phyloP scores from a whole-genome alignment of 2,888 invertebrate species.

The Coleophora deauratella region DNA sequence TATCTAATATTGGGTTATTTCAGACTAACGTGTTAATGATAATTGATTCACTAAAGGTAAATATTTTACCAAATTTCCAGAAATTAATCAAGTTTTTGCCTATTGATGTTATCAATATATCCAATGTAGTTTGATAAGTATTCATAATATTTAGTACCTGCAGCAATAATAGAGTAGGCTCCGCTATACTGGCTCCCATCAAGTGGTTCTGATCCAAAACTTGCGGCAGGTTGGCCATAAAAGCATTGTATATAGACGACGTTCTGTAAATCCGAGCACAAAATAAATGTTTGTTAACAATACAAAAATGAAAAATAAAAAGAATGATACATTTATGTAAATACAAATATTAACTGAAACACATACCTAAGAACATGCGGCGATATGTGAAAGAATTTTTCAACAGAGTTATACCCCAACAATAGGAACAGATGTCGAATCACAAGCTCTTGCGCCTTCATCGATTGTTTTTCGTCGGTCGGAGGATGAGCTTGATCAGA shows the following conservation, averaged over 20 bases:
- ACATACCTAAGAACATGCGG: slow-evolving; percentile 86
- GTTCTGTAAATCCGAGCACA: slow-evolving; percentile 66
- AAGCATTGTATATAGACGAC: slow-evolving; percentile 97
- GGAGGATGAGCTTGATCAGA: slow-evolving; percentile 80
- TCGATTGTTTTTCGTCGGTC: slow-evolving; percentile 87
- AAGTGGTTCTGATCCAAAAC: slow-evolving; percentile 96
- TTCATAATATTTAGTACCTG: slow-evolving; percentile 33
- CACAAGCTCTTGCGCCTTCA: slow-evolving; percentile 89
- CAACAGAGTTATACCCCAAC: slow-evolving; percentile 93
- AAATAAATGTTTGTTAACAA: not conserved
- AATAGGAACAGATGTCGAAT: slow-evolving; percentile 92
- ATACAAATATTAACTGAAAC: not conserved
- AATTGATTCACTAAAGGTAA: no score
- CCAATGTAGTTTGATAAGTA: no score
- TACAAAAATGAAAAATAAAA: not conserved
- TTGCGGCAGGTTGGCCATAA: slow-evolving; percentile 93
- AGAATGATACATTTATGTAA: no score
- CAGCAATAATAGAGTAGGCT: slow-evolving; percentile 79
- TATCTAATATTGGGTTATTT: no score
- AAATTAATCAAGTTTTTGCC: no score
- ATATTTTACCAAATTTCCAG: no score
- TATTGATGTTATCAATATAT: no score
- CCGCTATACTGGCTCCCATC: slow-evolving; percentile 92
- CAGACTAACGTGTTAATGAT: no score
- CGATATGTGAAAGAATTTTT: slow-evolving; percentile 92